Percentiles rank a stretch among this genome's conserved stretches.
These are phyloP conservation scores for Leptinotarsa juncta DNA, from an alignment of 2,888 invertebrate species.

Conservation along the genomic window DNA sequence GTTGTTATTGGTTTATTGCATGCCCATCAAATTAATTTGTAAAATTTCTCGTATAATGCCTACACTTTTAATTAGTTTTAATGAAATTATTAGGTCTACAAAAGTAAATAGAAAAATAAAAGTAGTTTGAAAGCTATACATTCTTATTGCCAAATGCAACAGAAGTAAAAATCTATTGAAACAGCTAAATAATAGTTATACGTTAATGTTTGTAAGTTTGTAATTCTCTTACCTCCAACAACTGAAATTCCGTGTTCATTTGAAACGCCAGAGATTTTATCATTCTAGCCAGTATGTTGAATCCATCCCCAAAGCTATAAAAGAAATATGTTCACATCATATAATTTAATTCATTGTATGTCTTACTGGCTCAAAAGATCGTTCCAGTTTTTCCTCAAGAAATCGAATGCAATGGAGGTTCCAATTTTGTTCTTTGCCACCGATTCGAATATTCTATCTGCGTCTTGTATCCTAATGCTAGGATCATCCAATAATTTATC, in stretches of 20 bases:
- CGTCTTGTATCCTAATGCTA: conserved; percentile 74
- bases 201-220: too few species aligned
- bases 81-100: too few species aligned
- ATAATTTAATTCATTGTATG: conserved; percentile 7
- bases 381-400: conserved; percentile 68
- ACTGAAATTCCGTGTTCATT: conserved; percentile 68
- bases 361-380: conserved; percentile 65
- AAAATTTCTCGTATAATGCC: too few species aligned
- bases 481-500: conserved; percentile 57
- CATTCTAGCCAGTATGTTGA: conserved; percentile 69
- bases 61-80: too few species aligned
- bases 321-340: conserved; percentile 10
- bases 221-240: conserved; percentile 56
- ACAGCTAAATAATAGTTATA: too few species aligned
- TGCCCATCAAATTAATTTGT: too few species aligned
- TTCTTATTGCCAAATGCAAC: too few species aligned
- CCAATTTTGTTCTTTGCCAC: conserved; percentile 72
- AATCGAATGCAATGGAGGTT: conserved; percentile 72
- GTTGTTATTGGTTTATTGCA: too few species aligned
- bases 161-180: too few species aligned
- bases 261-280: conserved; percentile 67
- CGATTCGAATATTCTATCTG: conserved; percentile 69
- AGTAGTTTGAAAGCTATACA: too few species aligned
- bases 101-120: too few species aligned
- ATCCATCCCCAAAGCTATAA: conserved; percentile 69